Evolutionary conservation across 2,113 vertebrate genomes (phyloP), one percentile per base, ranked within the genome.

Genomic region (Rana temporaria): DNA sequence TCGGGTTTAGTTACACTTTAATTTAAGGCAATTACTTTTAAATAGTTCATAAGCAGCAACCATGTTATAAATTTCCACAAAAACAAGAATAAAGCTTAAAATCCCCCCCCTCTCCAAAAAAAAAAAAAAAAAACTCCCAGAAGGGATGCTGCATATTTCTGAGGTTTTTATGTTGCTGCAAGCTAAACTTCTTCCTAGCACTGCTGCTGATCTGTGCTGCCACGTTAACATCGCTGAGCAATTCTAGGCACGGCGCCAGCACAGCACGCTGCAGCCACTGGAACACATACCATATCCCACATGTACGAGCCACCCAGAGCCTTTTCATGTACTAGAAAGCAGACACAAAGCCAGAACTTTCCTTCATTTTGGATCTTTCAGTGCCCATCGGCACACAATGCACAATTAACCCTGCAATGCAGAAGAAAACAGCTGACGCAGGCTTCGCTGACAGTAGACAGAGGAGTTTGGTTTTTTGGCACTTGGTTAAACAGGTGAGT

Each of bases 151-250:
- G 38, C 38, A 42, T 42, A 42, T 42, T 42, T n/a, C n/a, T 48
- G 9, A 14, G 12, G 1, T 15, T 32, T 38, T 5, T 57, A 26
- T n/a, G 22, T 60, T 22, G 56, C 71, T 53, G 34, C 6, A 19
- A 75, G 56, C 72, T 22, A 75, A 42, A 60, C 19, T 60, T 30
- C 71, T 17, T 62, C 30, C 32, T 74, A 57, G 20, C 52, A 22
- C n/a, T 26, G 57, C 42, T 55, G 18, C 42, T 55, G 18, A 4
- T 16, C n/a, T 60, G 38, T 30, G 30, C 79, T 81, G 80, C 80
- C 80, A 82, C 80, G 80, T 82, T 74, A 62, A 82, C 80, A 82
- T 80, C 22, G 32, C 78, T 60, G 16, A 38, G 80, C 52, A 67
- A n/a, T 34, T 82, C 52, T 53, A 75, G 80, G 80, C 70, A 82